Evolutionary conservation across 2,113 vertebrate species (phyloP).

Genomic region (Nothoprocta perdicaria): DNA sequence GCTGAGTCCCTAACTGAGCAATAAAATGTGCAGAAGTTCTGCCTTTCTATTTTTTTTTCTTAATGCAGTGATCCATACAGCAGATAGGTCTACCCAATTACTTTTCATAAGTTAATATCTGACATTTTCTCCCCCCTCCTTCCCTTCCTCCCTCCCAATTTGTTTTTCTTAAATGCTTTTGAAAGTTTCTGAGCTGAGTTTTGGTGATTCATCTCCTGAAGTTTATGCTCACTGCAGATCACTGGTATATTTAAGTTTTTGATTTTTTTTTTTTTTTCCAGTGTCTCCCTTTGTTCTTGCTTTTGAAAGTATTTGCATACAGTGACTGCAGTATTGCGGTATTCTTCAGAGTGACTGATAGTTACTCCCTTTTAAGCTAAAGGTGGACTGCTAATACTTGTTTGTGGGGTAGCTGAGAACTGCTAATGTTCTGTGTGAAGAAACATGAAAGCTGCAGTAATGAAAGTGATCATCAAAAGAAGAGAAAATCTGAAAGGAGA

Average conservation of each 20-base stretch:
- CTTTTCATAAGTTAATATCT: neutral
- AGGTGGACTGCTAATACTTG: conserved; percentile 6
- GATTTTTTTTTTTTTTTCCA: neutral
- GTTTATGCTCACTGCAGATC: neutral
- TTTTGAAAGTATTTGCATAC: neutral
- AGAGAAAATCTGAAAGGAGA: neutral
- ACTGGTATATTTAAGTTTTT: conserved; percentile 7
- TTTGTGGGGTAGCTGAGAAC: conserved; percentile 29
- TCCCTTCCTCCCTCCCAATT: neutral
- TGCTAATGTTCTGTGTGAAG: conserved; percentile 42
- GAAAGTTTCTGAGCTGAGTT: neutral
- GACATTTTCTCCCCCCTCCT: neutral
- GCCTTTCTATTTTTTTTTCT: neutral
- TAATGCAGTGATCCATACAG: neutral
- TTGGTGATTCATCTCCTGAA: conserved; percentile 31
- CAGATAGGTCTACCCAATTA: neutral
- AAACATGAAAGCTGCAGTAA: conserved; percentile 51
- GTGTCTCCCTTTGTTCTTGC: conserved; percentile 39
- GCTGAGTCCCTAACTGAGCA: neutral
- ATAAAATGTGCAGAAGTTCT: neutral
- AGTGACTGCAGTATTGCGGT: neutral
- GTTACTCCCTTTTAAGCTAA: conserved; percentile 5
- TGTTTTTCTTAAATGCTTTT: neutral
- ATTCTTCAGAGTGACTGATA: neutral
- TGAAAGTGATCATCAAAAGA: conserved; percentile 48